These are phyloP conservation scores for Periplaneta americana DNA, from an alignment of 1,140 invertebrate genomes.

Conservation along the genomic window DNA sequence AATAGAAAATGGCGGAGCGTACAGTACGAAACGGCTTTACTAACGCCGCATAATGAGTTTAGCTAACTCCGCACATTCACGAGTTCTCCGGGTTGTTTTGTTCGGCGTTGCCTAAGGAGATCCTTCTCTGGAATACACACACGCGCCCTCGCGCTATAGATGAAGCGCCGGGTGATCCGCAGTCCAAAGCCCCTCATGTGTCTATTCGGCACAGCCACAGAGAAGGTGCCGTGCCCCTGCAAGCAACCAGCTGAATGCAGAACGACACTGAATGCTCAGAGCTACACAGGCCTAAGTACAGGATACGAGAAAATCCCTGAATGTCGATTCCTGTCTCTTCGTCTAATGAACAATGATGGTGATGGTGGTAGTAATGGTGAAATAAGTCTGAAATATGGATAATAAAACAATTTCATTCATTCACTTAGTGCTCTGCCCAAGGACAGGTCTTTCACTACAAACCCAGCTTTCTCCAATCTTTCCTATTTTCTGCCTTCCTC, in stretches of 20 bases:
- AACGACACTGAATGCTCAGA: not conserved
- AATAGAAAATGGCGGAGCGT: not conserved
- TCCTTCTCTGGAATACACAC: not conserved
- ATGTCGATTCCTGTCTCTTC: too few species aligned
- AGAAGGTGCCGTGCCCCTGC: not conserved
- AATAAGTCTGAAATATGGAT: too few species aligned
- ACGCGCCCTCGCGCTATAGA: too few species aligned
- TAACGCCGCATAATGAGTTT: not conserved
- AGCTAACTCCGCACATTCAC: not conserved
- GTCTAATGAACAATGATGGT: too few species aligned
- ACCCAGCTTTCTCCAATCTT: too few species aligned
- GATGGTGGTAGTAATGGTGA: too few species aligned
- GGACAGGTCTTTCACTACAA: too few species aligned
- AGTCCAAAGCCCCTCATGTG: not conserved
- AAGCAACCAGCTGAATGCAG: not conserved
- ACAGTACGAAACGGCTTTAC: not conserved
- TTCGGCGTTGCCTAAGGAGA: not conserved
- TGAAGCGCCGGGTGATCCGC: not conserved
- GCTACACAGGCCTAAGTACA: not conserved
- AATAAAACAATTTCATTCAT: too few species aligned
- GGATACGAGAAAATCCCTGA: not conserved
- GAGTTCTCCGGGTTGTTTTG: not conserved
- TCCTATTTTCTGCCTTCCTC: too few species aligned
- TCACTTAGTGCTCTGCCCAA: too few species aligned
- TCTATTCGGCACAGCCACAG: not conserved